These are phyloP conservation scores for Dipodomys stephensi DNA, from an alignment of 2,113 vertebrate genomes.

Conservation along the genomic window DNA sequence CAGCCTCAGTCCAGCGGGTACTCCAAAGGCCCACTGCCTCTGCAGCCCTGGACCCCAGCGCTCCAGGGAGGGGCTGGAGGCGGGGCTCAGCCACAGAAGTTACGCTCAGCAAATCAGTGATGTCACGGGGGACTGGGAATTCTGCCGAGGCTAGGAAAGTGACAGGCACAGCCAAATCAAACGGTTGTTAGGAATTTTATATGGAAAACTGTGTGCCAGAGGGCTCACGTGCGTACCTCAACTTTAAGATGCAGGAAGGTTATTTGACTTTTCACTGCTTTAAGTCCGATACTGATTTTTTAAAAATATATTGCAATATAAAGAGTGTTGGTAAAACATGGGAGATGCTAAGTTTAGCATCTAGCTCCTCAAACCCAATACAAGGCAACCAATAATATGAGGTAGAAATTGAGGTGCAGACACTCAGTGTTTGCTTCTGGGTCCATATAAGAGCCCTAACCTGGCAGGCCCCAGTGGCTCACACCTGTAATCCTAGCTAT, in stretches of 20 bases:
- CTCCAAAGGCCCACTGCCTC: too few relatives aligned
- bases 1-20: too few relatives aligned
- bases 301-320: neutral
- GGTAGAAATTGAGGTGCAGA: fast-evolving
- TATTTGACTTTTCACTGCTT: too few relatives aligned
- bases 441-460: too few relatives aligned
- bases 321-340: neutral
- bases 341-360: neutral
- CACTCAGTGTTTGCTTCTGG: fast-evolving
- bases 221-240: too few relatives aligned
- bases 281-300: neutral
- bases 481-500: too few relatives aligned
- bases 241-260: neutral
- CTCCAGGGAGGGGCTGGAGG: neutral
- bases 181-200: neutral
- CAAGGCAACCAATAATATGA: fast-evolving
- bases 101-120: constrained; percentile 20
- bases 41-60: neutral
- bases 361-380: neutral
- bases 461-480: too few relatives aligned
- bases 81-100: neutral
- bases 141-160: neutral
- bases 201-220: neutral
- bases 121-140: neutral
- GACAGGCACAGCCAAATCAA: neutral